Percentiles rank a stretch among this genome's conserved stretches.
phyloP scores from a whole-genome alignment of 1,140 invertebrate genomes.

The Papilio machaon region DNA sequence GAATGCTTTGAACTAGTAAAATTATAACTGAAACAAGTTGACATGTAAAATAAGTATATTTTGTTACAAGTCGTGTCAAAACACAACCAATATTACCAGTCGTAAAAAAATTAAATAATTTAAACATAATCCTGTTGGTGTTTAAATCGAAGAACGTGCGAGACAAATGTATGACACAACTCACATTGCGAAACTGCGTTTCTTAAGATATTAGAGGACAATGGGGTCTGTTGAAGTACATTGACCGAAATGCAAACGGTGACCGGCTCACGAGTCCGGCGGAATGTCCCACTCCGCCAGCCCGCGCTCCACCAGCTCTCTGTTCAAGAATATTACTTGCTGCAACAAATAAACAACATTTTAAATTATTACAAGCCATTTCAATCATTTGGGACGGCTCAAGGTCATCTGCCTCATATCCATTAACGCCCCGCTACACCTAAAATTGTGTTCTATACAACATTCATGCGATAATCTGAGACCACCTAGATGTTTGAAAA shows the following conservation, averaged over 20 bases:
- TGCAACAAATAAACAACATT: conserved; percentile 69
- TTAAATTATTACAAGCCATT: background rate
- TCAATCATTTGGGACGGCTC: background rate
- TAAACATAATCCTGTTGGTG: conserved; percentile 57
- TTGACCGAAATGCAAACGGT: conserved; percentile 56
- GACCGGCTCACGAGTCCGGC: conserved; percentile 69
- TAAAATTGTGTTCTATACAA: no score
- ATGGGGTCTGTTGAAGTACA: conserved; percentile 38
- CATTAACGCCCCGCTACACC: no score
- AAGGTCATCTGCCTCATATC: no score
- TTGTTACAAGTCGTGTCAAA: conserved; percentile 36
- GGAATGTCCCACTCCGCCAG: conserved; percentile 84
- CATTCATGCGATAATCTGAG: no score
- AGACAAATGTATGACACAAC: conserved; percentile 55
- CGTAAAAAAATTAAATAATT: conserved; percentile 50
- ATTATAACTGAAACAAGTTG: conserved; percentile 52
- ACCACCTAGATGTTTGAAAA: no score
- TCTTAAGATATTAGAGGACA: conserved; percentile 42
- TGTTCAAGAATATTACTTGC: conserved; percentile 87
- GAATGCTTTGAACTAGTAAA: conserved; percentile 36
- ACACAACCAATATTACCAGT: conserved; percentile 35
- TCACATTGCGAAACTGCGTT: conserved; percentile 55
- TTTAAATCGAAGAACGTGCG: conserved; percentile 56
- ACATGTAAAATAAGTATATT: conserved; percentile 50
- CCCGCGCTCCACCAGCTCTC: conserved; percentile 86